Evolutionary conservation across 2,888 invertebrate genomes (phyloP).

Genomic region (Crepidodera aurea): DNA sequence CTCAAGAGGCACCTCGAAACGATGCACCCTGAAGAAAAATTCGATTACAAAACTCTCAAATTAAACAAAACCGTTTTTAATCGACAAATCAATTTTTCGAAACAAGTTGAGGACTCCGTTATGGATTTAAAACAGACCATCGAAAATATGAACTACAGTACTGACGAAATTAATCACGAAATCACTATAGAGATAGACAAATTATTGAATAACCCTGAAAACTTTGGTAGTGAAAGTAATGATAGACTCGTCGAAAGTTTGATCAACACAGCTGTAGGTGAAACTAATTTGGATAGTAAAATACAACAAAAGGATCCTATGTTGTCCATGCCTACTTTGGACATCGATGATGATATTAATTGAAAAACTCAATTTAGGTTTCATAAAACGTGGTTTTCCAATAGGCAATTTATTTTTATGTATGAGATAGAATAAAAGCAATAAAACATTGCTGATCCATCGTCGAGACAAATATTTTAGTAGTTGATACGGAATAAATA

Average conservation of each 20-base stretch:
- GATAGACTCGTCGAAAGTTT: constrained; percentile 45
- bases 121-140: constrained; percentile 47
- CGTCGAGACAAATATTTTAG: too few species aligned
- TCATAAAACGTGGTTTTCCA: too few species aligned
- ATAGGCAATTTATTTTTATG: too few species aligned
- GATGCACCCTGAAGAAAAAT: constrained; percentile 47
- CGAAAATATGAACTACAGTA: constrained; percentile 51
- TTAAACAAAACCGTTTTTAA: constrained; percentile 11
- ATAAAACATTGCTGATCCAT: too few species aligned
- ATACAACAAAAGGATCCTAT: constrained; percentile 47
- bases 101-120: constrained; percentile 37
- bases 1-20: constrained; percentile 55
- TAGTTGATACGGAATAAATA: too few species aligned
- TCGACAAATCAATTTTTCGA: constrained; percentile 18
- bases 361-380: too few species aligned
- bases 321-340: constrained; percentile 59
- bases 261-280: constrained; percentile 36
- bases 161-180: constrained; percentile 41
- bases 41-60: constrained; percentile 13
- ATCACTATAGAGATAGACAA: constrained; percentile 44
- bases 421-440: too few species aligned
- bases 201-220: constrained; percentile 44
- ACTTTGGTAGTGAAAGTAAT: constrained; percentile 44
- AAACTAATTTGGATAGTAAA: constrained; percentile 15
- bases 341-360: constrained; percentile 54